Base-by-base conservation (phyloP, 2,797 vertebrate species). In the Podargus strigoides region DNA sequence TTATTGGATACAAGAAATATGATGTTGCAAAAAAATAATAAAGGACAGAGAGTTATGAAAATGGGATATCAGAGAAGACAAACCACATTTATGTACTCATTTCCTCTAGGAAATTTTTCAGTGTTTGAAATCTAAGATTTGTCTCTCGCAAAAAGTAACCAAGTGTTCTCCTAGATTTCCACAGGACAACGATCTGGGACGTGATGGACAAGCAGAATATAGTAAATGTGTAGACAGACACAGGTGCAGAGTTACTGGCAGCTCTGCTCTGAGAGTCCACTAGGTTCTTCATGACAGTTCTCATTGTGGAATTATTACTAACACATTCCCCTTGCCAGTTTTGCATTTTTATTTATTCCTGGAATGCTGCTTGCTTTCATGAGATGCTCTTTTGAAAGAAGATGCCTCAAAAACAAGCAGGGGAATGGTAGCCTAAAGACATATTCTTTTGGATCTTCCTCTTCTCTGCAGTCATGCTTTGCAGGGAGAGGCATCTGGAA, bases 11-110 rank as follows among this genome's bases (percentile, higher is more conserved):
- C 32, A 93, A 92, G 75, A 95, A 95, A 84, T 92, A 69, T 2
- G 22, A 93, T 95, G 60, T 32, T 93, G 70, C 67, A 81, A 94
- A 86, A 91, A 95, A 92, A 87, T 86, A 60, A 84, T 89, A 88
- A 87, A 80, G 56, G 41, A 92, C 0, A 32, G 16, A 50, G 50
- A 87, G 24, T 82, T 94, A 90, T 78, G 95, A 89, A 90, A 95
- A 93, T 64, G 13, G 56, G 78, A 63, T 94, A 75, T 56, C 84
- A 80, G 67, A 93, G 76, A 93, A 91, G 63, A 36, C 63, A 86
- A 90, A 93, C 46, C 66, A 87, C 4, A 28, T 92, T 93, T 88
- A 79, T 42, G 20, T 74, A 68, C 37, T 69, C 50, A 85, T 86
- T 94, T 96, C 84, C 80, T 81, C 78, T 52, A 93, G 49, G 22